A percentile compares a stretch with the other conserved stretches of the same genome.
Evolutionary conservation across 2,797 vertebrate species (phyloP).

Genomic region (Cheirogaleus major): DNA sequence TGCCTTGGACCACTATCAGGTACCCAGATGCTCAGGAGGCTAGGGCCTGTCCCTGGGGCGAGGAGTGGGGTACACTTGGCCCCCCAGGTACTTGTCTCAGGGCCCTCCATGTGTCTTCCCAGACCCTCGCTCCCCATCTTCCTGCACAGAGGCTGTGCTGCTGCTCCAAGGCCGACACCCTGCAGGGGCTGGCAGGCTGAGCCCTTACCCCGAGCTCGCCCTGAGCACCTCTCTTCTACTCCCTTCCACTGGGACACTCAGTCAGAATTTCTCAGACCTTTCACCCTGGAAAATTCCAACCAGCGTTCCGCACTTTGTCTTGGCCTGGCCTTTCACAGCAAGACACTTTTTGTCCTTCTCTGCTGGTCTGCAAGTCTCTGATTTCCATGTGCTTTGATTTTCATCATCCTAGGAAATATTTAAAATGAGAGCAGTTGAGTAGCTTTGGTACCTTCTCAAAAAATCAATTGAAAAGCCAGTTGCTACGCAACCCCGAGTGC

Average conservation of each 20-base stretch:
- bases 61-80: background rate
- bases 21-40: background rate
- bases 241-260: background rate
- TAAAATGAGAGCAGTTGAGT: conserved; percentile 74
- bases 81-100: background rate
- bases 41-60: background rate
- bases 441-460: conserved; percentile 78
- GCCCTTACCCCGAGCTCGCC: background rate
- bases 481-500: conserved; percentile 85
- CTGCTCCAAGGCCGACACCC: background rate
- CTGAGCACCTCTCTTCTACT: background rate
- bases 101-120: background rate
- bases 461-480: conserved; percentile 82
- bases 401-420: conserved; percentile 67
- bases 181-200: rapidly evolving
- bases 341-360: conserved; percentile 5
- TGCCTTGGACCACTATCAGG: background rate
- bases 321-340: conserved; percentile 5
- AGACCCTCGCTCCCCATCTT: background rate
- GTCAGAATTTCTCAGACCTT: background rate
- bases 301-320: background rate
- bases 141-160: too few relatives aligned
- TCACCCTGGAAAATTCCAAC: background rate
- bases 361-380: conserved; percentile 48
- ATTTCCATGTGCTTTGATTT: conserved; percentile 57